These are phyloP conservation scores for Tenualosa ilisha DNA, from an alignment of 2,797 vertebrate genomes.

Conservation along the genomic window DNA sequence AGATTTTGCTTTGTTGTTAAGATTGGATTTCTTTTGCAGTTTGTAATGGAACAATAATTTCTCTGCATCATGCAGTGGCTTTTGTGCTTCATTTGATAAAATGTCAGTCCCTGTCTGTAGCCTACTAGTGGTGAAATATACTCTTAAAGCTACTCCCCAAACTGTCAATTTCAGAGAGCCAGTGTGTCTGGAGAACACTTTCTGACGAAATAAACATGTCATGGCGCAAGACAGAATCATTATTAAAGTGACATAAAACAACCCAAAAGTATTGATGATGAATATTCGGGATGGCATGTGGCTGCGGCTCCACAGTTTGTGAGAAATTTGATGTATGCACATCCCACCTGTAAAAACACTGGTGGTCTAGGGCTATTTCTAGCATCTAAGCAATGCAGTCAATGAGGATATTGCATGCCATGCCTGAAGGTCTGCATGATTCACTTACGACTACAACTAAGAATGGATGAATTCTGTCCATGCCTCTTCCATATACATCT, in stretches of 20 bases:
- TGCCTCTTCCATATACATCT: not conserved
- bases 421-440: not conserved
- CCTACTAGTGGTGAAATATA: not conserved
- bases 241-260: not conserved
- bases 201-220: not conserved
- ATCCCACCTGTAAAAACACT: constrained; percentile 12
- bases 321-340: not conserved
- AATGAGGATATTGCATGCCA: not conserved
- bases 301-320: not conserved
- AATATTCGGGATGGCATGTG: not conserved
- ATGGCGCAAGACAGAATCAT: not conserved
- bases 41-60: not conserved
- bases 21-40: not conserved
- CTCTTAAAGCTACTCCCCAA: not conserved
- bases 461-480: not conserved
- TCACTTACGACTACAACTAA: not conserved
- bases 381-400: not conserved
- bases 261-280: not conserved
- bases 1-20: not conserved
- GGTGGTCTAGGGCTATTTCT: not conserved
- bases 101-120: not conserved
- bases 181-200: not conserved
- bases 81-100: not conserved
- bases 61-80: not conserved
- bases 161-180: not conserved